phyloP scores from a whole-genome alignment of 30 jellyfish, hydroid and myxozoan species.

The Aurelia sp. region DNA sequence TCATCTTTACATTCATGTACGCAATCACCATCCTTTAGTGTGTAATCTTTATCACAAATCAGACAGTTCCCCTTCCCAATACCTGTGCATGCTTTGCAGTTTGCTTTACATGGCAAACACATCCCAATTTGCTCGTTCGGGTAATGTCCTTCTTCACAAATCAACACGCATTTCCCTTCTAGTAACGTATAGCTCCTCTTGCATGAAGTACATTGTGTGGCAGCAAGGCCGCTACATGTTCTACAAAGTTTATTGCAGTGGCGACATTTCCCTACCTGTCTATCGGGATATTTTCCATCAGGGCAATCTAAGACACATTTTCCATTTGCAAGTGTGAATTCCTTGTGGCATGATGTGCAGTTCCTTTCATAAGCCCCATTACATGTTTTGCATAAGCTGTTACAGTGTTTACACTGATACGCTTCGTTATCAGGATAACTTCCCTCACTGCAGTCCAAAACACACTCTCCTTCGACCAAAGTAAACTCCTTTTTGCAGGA shows the following conservation, averaged over 20 bases:
- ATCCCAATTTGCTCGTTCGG: slow-evolving; percentile 28
- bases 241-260: slow-evolving; percentile 68
- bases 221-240: slow-evolving; percentile 66
- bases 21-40: slow-evolving; percentile 10
- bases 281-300: slow-evolving; percentile 48
- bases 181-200: slow-evolving; percentile 21
- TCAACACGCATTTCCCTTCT: slow-evolving; percentile 62
- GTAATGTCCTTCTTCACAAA: slow-evolving; percentile 57
- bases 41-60: slow-evolving; percentile 62
- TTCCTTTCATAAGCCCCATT: slow-evolving; percentile 24
- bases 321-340: slow-evolving; percentile 50
- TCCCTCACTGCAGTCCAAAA: slow-evolving; percentile 62
- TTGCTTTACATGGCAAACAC: slow-evolving; percentile 73
- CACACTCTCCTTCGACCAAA: slow-evolving; percentile 51
- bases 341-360: slow-evolving; percentile 74
- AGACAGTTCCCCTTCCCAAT: slow-evolving; percentile 60
- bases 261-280: slow-evolving; percentile 29
- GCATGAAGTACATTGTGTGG: slow-evolving; percentile 73
- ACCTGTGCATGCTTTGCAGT: slow-evolving; percentile 82
- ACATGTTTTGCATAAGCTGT: slow-evolving; percentile 61
- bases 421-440: slow-evolving; percentile 39
- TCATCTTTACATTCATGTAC: slow-evolving; percentile 46
- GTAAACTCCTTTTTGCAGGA: slow-evolving; percentile 55
- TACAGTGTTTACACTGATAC: slow-evolving; percentile 51
- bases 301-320: slow-evolving; percentile 70